These are phyloP conservation scores for Drosophila trichaetosa DNA, from an alignment of 2,888 invertebrate species.

Conservation along the genomic window DNA sequence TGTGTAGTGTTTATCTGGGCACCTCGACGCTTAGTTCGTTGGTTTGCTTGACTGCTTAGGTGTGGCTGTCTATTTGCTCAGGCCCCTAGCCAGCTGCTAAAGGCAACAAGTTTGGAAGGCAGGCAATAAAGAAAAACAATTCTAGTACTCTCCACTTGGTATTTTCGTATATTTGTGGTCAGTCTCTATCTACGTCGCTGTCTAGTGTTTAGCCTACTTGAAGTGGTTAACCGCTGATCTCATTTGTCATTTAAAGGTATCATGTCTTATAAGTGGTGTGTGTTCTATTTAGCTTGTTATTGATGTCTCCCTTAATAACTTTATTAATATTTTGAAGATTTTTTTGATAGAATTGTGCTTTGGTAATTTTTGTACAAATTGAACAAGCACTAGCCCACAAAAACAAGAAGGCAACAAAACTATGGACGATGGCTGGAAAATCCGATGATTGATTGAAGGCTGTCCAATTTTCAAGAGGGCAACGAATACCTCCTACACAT, in stretches of 20 bases:
- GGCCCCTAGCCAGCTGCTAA: slow-evolving; percentile 24
- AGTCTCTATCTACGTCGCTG: neutral
- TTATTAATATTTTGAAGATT: neutral
- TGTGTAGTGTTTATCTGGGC: slow-evolving; percentile 58
- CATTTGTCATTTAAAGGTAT: neutral
- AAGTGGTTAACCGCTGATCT: slow-evolving; percentile 14
- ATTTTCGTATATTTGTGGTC: slow-evolving; percentile 18
- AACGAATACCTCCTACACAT: slow-evolving; percentile 1
- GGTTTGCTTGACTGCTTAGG: slow-evolving; percentile 49
- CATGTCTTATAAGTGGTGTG: neutral
- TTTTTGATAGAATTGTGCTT: neutral
- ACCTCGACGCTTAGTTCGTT: slow-evolving; percentile 48
- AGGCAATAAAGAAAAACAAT: slow-evolving; percentile 13
- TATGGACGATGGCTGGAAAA: slow-evolving; percentile 14
- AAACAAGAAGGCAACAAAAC: neutral
- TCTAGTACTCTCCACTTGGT: slow-evolving; percentile 17
- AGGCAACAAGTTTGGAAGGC: slow-evolving; percentile 62
- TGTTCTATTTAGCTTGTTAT: neutral
- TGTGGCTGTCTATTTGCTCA: slow-evolving; percentile 53
- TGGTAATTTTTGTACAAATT: neutral
- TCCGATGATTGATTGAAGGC: slow-evolving; percentile 62
- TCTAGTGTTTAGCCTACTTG: slow-evolving; percentile 7
- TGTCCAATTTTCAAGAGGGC: slow-evolving; percentile 33
- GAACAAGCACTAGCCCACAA: neutral
- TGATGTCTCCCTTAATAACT: neutral